phyloP scores from a whole-genome alignment of 2,888 invertebrate species.

The Netelia fuscicornis region DNA sequence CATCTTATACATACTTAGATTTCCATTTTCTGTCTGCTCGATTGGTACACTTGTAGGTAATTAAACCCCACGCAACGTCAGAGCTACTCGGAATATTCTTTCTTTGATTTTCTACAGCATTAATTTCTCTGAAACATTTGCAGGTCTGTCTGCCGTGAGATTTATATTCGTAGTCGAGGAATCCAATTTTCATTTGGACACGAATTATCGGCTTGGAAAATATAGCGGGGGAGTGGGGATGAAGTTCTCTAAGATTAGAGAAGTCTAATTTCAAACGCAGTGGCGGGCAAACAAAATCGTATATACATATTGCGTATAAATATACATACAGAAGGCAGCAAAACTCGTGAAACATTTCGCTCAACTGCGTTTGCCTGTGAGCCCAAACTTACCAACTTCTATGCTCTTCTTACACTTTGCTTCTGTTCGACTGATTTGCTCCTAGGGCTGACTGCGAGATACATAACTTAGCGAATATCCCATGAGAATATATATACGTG shows the following conservation, averaged over 20 bases:
- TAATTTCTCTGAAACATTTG: conserved; percentile 6
- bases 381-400: conserved; percentile 58
- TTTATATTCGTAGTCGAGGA: conserved; percentile 35
- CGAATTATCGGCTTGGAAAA: conserved; percentile 58
- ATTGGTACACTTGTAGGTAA: conserved; percentile 40
- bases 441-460: conserved; percentile 47
- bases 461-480: conserved; percentile 55
- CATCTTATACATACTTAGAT: conserved; percentile 17
- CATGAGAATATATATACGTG: conserved; percentile 24
- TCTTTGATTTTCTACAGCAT: conserved; percentile 7
- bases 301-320: neutral
- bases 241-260: conserved; percentile 27
- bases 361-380: conserved; percentile 38
- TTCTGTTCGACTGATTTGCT: conserved; percentile 64
- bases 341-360: conserved; percentile 56
- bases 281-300: neutral
- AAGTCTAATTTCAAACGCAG: conserved; percentile 28
- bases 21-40: conserved; percentile 17
- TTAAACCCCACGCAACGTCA: conserved; percentile 37
- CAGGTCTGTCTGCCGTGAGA: conserved; percentile 23
- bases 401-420: conserved; percentile 35
- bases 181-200: conserved; percentile 56
- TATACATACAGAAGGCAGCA: conserved; percentile 1
- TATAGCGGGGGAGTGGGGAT: conserved; percentile 2
- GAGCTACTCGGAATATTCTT: conserved; percentile 31